A percentile compares a stretch with the other conserved stretches of the same genome.
These are phyloP conservation scores for Cygnus atratus DNA, from an alignment of 2,113 vertebrate species.

Conservation along the genomic window DNA sequence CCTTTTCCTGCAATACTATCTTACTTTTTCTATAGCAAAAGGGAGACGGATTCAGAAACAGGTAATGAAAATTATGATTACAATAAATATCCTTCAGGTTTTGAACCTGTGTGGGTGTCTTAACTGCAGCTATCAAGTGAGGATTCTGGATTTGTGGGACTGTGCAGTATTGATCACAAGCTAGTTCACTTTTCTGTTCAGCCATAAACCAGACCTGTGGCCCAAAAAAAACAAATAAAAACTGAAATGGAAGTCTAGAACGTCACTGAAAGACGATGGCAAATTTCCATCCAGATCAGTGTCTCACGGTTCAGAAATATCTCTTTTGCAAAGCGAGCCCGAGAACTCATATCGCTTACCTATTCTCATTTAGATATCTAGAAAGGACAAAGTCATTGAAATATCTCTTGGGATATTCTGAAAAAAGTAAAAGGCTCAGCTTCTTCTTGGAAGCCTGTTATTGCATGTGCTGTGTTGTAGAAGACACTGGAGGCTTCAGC, in stretches of 20 bases:
- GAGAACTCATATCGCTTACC: neutral
- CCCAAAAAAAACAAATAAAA: neutral
- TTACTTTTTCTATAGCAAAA: neutral
- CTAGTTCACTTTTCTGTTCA: neutral
- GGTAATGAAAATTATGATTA: neutral
- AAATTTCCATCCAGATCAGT: neutral
- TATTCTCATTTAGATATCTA: neutral
- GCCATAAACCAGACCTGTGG: neutral
- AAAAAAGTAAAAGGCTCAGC: slow-evolving; percentile 1
- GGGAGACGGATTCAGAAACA: neutral
- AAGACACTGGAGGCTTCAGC: neutral
- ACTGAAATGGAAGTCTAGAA: neutral
- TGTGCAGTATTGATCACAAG: neutral
- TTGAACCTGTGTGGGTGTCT: neutral
- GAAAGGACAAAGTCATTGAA: neutral
- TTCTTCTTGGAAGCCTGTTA: slow-evolving; percentile 14
- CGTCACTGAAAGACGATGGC: neutral
- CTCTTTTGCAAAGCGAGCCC: neutral
- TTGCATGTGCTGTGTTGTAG: neutral
- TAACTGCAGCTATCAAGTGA: neutral
- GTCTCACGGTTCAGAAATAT: neutral
- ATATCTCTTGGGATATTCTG: neutral
- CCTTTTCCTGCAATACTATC: neutral
- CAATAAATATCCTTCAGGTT: neutral
- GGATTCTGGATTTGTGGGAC: neutral